Evolutionary conservation across 2,797 vertebrate species (phyloP).

Genomic region (Phalanger gymnotis): DNA sequence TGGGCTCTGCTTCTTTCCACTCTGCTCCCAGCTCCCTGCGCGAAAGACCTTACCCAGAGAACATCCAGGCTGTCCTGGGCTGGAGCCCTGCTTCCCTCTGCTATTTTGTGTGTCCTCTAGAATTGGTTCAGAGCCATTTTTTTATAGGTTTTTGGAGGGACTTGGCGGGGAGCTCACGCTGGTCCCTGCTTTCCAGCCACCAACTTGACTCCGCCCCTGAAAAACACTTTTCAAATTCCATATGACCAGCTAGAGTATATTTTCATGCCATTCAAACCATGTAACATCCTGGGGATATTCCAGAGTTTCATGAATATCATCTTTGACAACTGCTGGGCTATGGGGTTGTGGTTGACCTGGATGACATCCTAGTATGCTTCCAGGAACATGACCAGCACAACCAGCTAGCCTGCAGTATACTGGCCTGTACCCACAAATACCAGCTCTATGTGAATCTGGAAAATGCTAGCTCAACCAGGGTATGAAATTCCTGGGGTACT

Average conservation of each 20-base stretch:
- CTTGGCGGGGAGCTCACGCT: no score
- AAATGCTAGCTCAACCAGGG: neutral
- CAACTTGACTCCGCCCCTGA: no score
- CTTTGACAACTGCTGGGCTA: neutral
- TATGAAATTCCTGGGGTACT: neutral
- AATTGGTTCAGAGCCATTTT: no score
- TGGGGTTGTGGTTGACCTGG: neutral
- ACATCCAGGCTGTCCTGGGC: no score
- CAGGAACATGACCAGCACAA: neutral
- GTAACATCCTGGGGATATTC: neutral
- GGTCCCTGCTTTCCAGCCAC: no score
- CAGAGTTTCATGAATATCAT: neutral
- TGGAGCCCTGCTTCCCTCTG: no score
- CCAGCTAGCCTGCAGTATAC: neutral
- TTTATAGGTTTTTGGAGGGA: no score
- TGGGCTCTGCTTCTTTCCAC: no score
- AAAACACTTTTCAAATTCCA: neutral
- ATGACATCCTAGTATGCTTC: neutral
- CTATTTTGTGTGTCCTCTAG: no score
- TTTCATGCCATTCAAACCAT: neutral
- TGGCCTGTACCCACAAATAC: neutral
- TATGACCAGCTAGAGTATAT: neutral
- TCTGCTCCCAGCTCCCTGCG: no score
- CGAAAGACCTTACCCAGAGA: no score
- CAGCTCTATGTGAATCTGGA: neutral